A percentile compares a stretch with the other conserved stretches of the same genome.
These are phyloP conservation scores for Agapostemon virescens DNA, from an alignment of 2,888 invertebrate species.

Conservation along the genomic window DNA sequence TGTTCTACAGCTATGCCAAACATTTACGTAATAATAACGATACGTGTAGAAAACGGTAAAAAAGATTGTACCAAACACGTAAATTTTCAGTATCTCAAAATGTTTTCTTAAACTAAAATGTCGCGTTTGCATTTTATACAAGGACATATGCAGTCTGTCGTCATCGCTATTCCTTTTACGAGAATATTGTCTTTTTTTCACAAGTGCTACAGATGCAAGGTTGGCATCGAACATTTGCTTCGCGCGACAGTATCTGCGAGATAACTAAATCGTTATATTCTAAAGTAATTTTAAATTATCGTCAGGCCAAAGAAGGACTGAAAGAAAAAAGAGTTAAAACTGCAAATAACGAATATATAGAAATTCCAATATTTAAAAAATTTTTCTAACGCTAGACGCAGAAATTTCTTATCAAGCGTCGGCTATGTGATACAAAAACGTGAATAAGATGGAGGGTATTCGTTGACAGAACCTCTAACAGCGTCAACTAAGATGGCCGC, in stretches of 20 bases:
- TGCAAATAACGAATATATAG: background rate
- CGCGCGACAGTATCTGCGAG: slow-evolving; percentile 4
- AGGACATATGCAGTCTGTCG: slow-evolving; percentile 11
- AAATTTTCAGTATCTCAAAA: slow-evolving; percentile 9
- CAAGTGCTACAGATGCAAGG: slow-evolving; percentile 11
- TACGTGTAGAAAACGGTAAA: background rate
- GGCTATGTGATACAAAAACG: slow-evolving; percentile 3
- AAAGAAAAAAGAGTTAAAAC: background rate
- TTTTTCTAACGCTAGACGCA: background rate
- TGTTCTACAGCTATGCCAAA: background rate
- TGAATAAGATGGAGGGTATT: background rate
- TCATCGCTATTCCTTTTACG: slow-evolving; percentile 15
- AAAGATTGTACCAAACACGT: background rate
- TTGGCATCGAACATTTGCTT: background rate
- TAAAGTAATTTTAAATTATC: slow-evolving; percentile 27
- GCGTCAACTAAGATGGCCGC: slow-evolving; percentile 11
- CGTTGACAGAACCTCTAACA: background rate
- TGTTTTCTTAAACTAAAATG: slow-evolving; percentile 1
- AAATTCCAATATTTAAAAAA: too few relatives aligned
- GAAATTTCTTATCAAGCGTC: slow-evolving; percentile 12
- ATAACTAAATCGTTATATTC: slow-evolving; percentile 26
- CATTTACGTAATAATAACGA: slow-evolving; percentile 7
- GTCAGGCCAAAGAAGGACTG: background rate
- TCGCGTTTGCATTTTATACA: slow-evolving; percentile 15
- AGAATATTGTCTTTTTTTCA: slow-evolving; percentile 10